phyloP scores from a whole-genome alignment of 2,888 invertebrate species.

The Tetrapedia diversipes region DNA sequence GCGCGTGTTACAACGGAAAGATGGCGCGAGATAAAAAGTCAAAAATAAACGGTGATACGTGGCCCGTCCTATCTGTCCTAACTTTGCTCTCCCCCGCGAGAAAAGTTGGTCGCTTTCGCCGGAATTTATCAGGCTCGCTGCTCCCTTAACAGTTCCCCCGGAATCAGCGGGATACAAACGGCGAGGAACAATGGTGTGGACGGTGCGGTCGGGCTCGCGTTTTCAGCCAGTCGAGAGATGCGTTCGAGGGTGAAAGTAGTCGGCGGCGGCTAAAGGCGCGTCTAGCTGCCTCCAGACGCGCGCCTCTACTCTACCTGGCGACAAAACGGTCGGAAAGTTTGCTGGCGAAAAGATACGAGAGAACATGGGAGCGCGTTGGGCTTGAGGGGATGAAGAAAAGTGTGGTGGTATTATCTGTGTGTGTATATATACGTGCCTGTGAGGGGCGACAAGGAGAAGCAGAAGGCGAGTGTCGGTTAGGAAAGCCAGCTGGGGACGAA shows the following conservation, averaged over 20 bases:
- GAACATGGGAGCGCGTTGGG: not conserved
- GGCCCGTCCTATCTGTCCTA: conserved; percentile 35
- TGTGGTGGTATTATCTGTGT: too few species aligned
- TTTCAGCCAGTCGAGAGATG: not conserved
- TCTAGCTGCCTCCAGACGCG: conserved; percentile 18
- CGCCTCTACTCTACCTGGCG: not conserved
- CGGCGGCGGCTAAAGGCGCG: not conserved
- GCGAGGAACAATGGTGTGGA: conserved; percentile 29
- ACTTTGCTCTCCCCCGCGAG: conserved; percentile 22
- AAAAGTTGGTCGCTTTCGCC: conserved; percentile 28
- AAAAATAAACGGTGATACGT: conserved; percentile 50
- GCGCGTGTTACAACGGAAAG: conserved; percentile 41
- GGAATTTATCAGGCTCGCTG: conserved; percentile 41
- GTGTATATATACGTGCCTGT: not conserved
- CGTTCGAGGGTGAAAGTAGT: conserved; percentile 30
- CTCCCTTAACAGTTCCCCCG: conserved; percentile 26
- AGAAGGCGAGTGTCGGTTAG: conserved; percentile 1
- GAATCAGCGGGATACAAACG: conserved; percentile 33
- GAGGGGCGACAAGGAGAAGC: not conserved
- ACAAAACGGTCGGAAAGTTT: conserved; percentile 23
- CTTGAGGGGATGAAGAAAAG: not conserved
- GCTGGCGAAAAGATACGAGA: not conserved
- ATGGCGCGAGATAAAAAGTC: conserved; percentile 64
- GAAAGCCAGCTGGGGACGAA: conserved; percentile 14
- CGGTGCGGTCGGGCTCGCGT: not conserved